Evolutionary conservation across 2,888 invertebrate species (phyloP).

Genomic region (Gasteruption jaculator): DNA sequence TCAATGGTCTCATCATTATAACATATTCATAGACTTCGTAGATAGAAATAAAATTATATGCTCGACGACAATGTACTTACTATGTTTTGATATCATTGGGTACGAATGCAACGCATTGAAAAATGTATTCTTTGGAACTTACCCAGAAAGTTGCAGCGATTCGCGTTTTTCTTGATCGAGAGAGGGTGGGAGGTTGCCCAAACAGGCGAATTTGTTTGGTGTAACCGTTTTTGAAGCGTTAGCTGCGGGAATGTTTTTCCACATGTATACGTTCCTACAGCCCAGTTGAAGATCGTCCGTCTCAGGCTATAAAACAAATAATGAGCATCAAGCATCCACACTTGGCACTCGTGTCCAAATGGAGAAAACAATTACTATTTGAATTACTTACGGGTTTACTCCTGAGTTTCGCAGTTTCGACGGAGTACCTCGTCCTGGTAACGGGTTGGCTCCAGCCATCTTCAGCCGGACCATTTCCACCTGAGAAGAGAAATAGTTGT

Average conservation of each 20-base stretch:
- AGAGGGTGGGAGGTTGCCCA: conserved; percentile 49
- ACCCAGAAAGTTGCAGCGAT: conserved; percentile 41
- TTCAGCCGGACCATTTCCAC: conserved; percentile 34
- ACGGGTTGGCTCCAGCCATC: conserved; percentile 41
- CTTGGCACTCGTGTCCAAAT: neutral
- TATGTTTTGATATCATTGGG: too few species aligned
- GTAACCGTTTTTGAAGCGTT: conserved; percentile 39
- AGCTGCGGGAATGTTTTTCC: conserved; percentile 28
- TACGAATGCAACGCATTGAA: too few species aligned
- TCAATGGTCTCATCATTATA: conserved; percentile 26
- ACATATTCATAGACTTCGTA: neutral
- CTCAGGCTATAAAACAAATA: conserved; percentile 39
- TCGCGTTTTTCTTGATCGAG: conserved; percentile 43
- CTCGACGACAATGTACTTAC: too few species aligned
- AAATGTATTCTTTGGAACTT: conserved; percentile 21
- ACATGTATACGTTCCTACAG: conserved; percentile 44
- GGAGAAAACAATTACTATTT: neutral
- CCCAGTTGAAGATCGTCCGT: conserved; percentile 53
- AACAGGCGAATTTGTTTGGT: conserved; percentile 53
- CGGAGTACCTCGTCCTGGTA: conserved; percentile 43
- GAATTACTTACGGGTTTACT: conserved; percentile 50
- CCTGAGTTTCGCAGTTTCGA: conserved; percentile 55
- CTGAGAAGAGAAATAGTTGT: conserved; percentile 23
- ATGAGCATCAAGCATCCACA: neutral
- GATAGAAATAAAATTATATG: neutral